A percentile compares a stretch with the other conserved stretches of the same genome.
phyloP scores from a whole-genome alignment of 2,888 invertebrate species.

The Phragmatobia fuliginosa region DNA sequence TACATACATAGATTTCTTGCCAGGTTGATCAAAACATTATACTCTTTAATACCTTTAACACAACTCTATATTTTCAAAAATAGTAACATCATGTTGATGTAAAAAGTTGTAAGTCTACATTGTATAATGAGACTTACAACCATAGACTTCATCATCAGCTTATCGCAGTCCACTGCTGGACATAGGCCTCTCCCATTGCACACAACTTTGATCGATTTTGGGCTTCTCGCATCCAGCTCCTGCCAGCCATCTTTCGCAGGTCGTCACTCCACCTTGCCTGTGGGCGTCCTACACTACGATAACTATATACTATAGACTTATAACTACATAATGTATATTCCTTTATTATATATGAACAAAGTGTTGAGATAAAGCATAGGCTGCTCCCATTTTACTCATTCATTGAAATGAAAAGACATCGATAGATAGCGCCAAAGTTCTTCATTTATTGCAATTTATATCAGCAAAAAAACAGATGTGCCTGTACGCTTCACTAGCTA shows the following conservation, averaged over 20 bases:
- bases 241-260: too few relatives aligned
- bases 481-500: not conserved
- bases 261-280: too few relatives aligned
- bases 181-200: too few relatives aligned
- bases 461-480: not conserved
- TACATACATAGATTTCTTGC: not conserved
- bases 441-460: not conserved
- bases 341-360: not conserved
- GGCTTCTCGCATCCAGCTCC: too few relatives aligned
- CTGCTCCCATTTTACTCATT: not conserved
- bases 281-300: too few relatives aligned
- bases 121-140: too few relatives aligned
- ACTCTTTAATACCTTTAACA: not conserved
- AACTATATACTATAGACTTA: too few relatives aligned
- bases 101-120: not conserved
- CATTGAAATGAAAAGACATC: slow-evolving; percentile 9
- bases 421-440: not conserved
- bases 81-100: not conserved
- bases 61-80: not conserved
- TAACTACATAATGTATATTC: too few relatives aligned
- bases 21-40: not conserved
- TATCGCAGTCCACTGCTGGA: too few relatives aligned
- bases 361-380: not conserved
- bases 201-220: too few relatives aligned
- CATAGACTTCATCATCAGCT: too few relatives aligned